These are phyloP conservation scores for Lordiphosa andalusiaca DNA, from an alignment of 2,888 invertebrate species.

Conservation along the genomic window DNA sequence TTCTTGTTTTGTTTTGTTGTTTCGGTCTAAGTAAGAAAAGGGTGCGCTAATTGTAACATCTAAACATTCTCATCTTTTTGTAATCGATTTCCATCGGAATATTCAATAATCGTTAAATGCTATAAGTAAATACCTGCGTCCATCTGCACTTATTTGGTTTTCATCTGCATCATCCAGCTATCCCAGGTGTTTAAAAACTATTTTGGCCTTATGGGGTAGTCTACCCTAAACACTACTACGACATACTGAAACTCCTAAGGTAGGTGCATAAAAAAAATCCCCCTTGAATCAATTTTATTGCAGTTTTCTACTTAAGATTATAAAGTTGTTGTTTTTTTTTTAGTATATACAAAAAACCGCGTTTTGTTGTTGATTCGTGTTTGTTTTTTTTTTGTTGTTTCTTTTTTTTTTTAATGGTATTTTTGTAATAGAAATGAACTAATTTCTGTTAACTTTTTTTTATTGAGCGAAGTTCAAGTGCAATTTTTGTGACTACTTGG, in stretches of 20 bases:
- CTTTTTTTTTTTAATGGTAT: too few species aligned
- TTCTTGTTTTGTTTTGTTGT: background rate
- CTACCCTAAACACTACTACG: constrained; percentile 34
- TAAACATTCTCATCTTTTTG: background rate
- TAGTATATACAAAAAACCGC: too few species aligned
- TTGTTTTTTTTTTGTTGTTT: too few species aligned
- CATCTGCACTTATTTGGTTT: constrained; percentile 35
- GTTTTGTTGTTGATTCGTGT: too few species aligned
- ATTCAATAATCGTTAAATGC: constrained; percentile 40
- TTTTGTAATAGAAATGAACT: too few species aligned
- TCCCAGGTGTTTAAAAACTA: constrained; percentile 53
- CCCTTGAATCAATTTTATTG: constrained; percentile 22
- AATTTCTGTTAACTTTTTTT: constrained; percentile 18
- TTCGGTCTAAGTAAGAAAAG: constrained; percentile 9
- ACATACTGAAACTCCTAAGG: constrained; percentile 20
- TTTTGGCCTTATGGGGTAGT: constrained; percentile 62
- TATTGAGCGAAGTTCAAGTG: too few species aligned
- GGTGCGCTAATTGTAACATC: constrained; percentile 2
- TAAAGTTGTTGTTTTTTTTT: constrained; percentile 28
- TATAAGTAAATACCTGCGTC: constrained; percentile 62
- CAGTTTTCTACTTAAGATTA: constrained; percentile 42
- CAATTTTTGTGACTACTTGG: too few species aligned
- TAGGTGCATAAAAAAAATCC: constrained; percentile 26
- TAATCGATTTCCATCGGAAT: constrained; percentile 4
- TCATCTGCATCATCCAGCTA: constrained; percentile 6